These are phyloP conservation scores for Tachypleus tridentatus DNA, from an alignment of 1,140 invertebrate genomes.

Conservation along the genomic window DNA sequence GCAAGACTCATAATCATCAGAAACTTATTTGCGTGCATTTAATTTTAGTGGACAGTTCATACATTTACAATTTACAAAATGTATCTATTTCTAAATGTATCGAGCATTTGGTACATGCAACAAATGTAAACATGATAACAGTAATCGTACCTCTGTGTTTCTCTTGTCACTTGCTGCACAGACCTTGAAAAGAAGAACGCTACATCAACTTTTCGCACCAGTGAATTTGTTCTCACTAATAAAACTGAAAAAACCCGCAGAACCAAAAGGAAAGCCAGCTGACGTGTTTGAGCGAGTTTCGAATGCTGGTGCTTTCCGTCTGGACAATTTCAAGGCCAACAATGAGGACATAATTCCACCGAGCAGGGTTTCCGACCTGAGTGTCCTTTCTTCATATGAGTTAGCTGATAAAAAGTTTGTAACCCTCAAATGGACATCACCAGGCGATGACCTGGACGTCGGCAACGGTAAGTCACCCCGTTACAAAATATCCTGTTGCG, in stretches of 20 bases:
- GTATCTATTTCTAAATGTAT: too few species aligned
- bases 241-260: slow-evolving; percentile 4
- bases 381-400: background rate
- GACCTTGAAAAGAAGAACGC: too few species aligned
- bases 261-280: background rate
- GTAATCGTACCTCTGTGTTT: too few species aligned
- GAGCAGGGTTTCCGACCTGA: slow-evolving; percentile 12
- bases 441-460: slow-evolving; percentile 17
- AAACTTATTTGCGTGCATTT: too few species aligned
- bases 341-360: slow-evolving; percentile 17
- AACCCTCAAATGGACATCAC: slow-evolving; percentile 14
- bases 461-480: slow-evolving; percentile 12
- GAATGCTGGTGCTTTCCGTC: slow-evolving; percentile 13
- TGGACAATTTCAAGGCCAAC: slow-evolving; percentile 8
- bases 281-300: slow-evolving; percentile 12
- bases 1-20: too few species aligned
- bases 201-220: background rate
- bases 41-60: too few species aligned
- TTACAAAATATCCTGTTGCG: background rate
- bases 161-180: too few species aligned
- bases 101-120: too few species aligned
- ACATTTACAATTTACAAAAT: too few species aligned
- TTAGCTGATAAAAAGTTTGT: slow-evolving; percentile 2
- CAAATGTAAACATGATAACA: too few species aligned
- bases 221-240: slow-evolving; percentile 6